A percentile compares a stretch with the other conserved stretches of the same genome.
Conservation (phyloP, 2,113 vertebrate genomes). For the Archilochus colubris region DNA sequence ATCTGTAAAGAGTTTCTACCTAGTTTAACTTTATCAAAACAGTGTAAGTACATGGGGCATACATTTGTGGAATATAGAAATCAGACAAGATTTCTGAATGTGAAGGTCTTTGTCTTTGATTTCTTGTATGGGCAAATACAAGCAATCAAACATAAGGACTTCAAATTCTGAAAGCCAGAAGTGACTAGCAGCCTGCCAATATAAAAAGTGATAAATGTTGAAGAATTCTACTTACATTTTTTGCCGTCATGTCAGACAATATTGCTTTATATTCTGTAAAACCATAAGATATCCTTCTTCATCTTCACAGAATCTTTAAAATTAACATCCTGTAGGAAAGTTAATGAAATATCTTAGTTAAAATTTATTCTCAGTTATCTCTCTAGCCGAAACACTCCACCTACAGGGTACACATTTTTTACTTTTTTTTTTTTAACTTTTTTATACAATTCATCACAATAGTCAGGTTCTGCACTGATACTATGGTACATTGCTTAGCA, state of each 20-base stretch:
- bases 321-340: conserved; percentile 71
- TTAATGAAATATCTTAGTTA: not conserved
- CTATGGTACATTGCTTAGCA: not conserved
- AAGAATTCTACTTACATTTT: conserved; percentile 76
- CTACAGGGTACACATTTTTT: not conserved
- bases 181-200: not conserved
- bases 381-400: not conserved
- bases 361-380: not conserved
- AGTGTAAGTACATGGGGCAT: not conserved
- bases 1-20: not conserved
- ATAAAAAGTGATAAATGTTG: not conserved
- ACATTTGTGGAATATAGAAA: not conserved
- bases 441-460: not conserved
- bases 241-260: conserved; percentile 76
- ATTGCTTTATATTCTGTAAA: conserved; percentile 70
- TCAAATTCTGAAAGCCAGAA: not conserved
- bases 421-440: not conserved
- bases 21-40: not conserved
- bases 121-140: not conserved
- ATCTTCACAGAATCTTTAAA: conserved; percentile 72
- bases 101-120: not conserved
- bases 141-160: not conserved
- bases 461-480: not conserved
- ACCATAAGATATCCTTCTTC: conserved; percentile 61
- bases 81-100: not conserved